Evolutionary conservation across 1,140 invertebrate genomes (phyloP), one percentile per base, ranked within the genome.

Genomic region (Pseudomyrmex flavicornis): DNA sequence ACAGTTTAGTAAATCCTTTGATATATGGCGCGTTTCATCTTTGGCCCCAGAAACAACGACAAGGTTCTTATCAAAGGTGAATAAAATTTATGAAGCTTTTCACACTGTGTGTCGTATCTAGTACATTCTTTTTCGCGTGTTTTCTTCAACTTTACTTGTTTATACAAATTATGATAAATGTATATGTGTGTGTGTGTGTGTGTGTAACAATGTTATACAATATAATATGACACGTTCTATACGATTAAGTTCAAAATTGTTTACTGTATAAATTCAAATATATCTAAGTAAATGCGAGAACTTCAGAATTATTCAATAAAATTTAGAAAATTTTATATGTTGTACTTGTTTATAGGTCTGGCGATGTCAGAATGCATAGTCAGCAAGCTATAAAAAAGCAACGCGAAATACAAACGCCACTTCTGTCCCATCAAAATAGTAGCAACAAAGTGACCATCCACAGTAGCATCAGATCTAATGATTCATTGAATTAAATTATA

Each of bases 21-120:
- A 98, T 98, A 87, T 98, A 98, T 85, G 97, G 97, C 63, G 97
- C 97, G 10, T 98, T 98, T 93, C 97, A 98, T 92, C 93, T 97
- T 56, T 97, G 96, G 94, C 94, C 95, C 8, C 73, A 91, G 89
- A 87, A 85, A 84, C 75, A 83, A n/a, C 69, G 20, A 48, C 61
- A 54, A 8, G 75, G 22, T 35, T 88, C 46, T 26, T 72, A 54
- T 58, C 74, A 65, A 12, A 88, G 83, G 87, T 89, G 73, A 70
- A 26, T 26, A 44, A 65, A 74, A 65, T 65, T 82, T 82, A 80
- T 46, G 76, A 59, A 54, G 46, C 20, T 20, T 50, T 59, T 79
- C 54, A 54, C 54, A 54, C 56, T 48, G 44, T 46, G 35, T 65
- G 52, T 13, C 44, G 12, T 79, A 79, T 70, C 76, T 59, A 52